phyloP scores from a whole-genome alignment of 2,797 vertebrate genomes.

The Pterois miles region DNA sequence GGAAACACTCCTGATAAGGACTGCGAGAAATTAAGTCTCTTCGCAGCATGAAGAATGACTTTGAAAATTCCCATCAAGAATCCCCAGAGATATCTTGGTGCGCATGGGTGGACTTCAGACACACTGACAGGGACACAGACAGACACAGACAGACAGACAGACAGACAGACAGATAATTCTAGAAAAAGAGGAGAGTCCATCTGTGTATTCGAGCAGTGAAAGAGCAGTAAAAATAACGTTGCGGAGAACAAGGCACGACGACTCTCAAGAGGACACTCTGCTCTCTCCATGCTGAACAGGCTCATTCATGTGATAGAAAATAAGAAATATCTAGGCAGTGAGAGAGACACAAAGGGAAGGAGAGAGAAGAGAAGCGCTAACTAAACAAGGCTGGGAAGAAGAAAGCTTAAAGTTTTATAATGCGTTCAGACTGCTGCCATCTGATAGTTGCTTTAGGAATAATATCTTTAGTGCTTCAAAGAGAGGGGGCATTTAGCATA shows the following conservation, averaged over 20 bases:
- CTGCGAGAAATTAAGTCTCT: constrained; percentile 61
- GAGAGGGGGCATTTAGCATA: background rate
- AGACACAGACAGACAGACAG: constrained; percentile 6
- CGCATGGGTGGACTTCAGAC: constrained; percentile 38
- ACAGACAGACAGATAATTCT: constrained; percentile 17
- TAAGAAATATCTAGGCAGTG: constrained; percentile 43
- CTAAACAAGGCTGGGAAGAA: constrained; percentile 18
- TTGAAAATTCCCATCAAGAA: constrained; percentile 60
- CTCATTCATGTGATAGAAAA: constrained; percentile 60
- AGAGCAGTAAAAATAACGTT: constrained; percentile 68
- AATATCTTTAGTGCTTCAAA: background rate
- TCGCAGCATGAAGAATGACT: constrained; percentile 61
- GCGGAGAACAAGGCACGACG: constrained; percentile 48
- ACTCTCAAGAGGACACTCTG: constrained; percentile 53
- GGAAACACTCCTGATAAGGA: constrained; percentile 55
- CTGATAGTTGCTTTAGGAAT: constrained; percentile 16
- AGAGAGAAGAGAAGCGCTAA: constrained; percentile 27
- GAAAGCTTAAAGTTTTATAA: constrained; percentile 29
- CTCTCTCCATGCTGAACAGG: constrained; percentile 57
- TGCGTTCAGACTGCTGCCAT: constrained; percentile 17
- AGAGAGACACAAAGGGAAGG: constrained; percentile 17
- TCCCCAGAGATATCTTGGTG: constrained; percentile 43
- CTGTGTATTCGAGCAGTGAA: constrained; percentile 60
- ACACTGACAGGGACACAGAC: background rate
- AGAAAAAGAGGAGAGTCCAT: constrained; percentile 54